Evolutionary conservation across 2,797 vertebrate genomes (phyloP).

Genomic region (Kryptolebias ocellatus): DNA sequence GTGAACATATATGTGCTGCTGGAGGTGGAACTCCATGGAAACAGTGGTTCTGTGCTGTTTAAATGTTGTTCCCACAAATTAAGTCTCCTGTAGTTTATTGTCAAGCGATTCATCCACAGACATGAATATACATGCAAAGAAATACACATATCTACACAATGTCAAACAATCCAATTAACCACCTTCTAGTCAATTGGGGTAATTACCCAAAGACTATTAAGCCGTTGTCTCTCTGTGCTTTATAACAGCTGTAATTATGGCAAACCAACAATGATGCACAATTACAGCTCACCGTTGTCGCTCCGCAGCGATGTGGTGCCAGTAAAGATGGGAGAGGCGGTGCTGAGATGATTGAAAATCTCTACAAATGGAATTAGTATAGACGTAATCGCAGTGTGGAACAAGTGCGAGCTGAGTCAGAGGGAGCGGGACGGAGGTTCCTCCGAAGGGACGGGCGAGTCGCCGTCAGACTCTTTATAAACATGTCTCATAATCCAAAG

Average conservation of each 20-base stretch:
- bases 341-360: slow-evolving; percentile 15
- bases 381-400: slow-evolving; percentile 12
- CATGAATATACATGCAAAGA: slow-evolving; percentile 10
- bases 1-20: not conserved
- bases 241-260: slow-evolving; percentile 72
- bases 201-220: slow-evolving; percentile 74
- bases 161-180: slow-evolving; percentile 74
- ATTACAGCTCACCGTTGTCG: slow-evolving; percentile 50
- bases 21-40: not conserved
- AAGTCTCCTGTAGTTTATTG: slow-evolving; percentile 31
- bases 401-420: slow-evolving; percentile 10
- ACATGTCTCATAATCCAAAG: slow-evolving; percentile 71
- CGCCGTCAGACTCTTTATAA: slow-evolving; percentile 49
- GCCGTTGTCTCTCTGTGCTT: slow-evolving; percentile 61
- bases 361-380: slow-evolving; percentile 25
- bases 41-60: not conserved
- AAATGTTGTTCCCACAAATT: slow-evolving; percentile 26
- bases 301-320: slow-evolving; percentile 31
- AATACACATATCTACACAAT: slow-evolving; percentile 38
- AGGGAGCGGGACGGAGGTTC: slow-evolving; percentile 10
- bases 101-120: slow-evolving; percentile 11
- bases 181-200: slow-evolving; percentile 68
- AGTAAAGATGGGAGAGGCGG: slow-evolving; percentile 36
- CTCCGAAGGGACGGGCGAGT: slow-evolving; percentile 16
- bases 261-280: slow-evolving; percentile 67